These are phyloP conservation scores for Pammene aurita DNA, from an alignment of 2,888 invertebrate species.

Conservation along the genomic window DNA sequence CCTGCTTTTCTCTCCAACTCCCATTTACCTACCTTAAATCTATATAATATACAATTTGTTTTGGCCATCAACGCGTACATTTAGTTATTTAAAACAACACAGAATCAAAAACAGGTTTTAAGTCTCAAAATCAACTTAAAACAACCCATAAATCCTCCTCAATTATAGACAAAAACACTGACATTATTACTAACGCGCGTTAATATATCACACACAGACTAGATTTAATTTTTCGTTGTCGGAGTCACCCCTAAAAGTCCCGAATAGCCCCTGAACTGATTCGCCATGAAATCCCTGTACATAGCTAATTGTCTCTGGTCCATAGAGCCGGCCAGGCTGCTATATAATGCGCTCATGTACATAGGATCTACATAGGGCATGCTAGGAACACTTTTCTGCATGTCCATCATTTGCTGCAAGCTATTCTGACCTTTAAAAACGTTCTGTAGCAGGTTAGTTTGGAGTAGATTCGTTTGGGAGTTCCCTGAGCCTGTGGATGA, in stretches of 20 bases:
- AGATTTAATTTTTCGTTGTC: constrained; percentile 73
- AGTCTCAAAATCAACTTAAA: not conserved
- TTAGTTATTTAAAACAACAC: not conserved
- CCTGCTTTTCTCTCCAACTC: not conserved
- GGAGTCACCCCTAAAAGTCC: constrained; percentile 68
- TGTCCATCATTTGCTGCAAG: constrained; percentile 55
- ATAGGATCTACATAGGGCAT: constrained; percentile 68
- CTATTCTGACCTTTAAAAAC: constrained; percentile 49
- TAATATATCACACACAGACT: constrained; percentile 48
- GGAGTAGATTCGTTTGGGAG: constrained; percentile 47
- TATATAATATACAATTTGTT: constrained; percentile 27
- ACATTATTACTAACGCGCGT: constrained; percentile 1
- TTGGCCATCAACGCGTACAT: constrained; percentile 26
- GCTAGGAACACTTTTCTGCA: constrained; percentile 55
- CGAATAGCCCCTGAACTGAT: constrained; percentile 67
- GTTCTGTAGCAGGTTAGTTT: constrained; percentile 51
- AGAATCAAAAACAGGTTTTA: constrained; percentile 22
- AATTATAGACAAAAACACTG: not conserved
- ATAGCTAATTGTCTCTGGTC: constrained; percentile 73
- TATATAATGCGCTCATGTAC: constrained; percentile 73
- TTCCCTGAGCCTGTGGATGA: constrained; percentile 60
- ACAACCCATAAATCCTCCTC: too few relatives aligned
- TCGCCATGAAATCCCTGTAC: constrained; percentile 73
- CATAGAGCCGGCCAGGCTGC: constrained; percentile 67
- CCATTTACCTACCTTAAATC: constrained; percentile 21